phyloP scores from a whole-genome alignment of 2,888 invertebrate species.

The Trachelus tabidus region DNA sequence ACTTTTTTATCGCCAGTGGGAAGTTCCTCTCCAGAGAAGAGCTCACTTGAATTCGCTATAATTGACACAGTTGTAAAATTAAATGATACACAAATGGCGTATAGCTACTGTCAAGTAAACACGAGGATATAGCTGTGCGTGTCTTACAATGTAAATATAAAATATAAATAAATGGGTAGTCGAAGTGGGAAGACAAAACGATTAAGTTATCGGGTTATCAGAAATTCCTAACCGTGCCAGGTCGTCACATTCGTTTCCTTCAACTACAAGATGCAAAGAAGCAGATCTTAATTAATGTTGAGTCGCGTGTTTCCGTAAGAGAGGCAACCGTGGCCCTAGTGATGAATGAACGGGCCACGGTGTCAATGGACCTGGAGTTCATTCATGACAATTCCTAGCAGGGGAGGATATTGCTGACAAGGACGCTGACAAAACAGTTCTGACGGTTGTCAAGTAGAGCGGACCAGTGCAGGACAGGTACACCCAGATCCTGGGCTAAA shows the following conservation, averaged over 20 bases:
- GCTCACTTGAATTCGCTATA: not conserved
- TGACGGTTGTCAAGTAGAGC: not conserved
- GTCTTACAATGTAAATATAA: not conserved
- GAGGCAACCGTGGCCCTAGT: not conserved
- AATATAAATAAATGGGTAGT: not conserved
- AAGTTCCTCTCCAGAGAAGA: not conserved
- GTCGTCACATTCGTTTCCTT: not conserved
- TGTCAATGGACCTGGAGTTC: not conserved
- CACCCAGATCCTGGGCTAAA: not conserved
- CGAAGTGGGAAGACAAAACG: not conserved
- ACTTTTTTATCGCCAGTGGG: not conserved
- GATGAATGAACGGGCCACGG: not conserved
- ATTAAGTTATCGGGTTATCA: not conserved
- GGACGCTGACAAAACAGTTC: not conserved
- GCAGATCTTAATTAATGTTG: not conserved
- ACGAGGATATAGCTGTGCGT: not conserved
- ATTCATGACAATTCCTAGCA: not conserved
- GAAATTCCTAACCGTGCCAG: not conserved
- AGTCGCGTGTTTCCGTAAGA: not conserved
- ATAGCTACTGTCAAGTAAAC: not conserved
- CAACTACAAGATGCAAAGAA: not conserved
- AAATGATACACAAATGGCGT: not conserved
- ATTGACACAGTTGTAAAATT: not conserved
- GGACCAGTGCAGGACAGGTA: not conserved
- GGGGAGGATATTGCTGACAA: not conserved